Percentiles rank a stretch among this genome's conserved stretches.
Conservation (phyloP, 2,888 invertebrate species). For the Sarcophaga subvicina region DNA sequence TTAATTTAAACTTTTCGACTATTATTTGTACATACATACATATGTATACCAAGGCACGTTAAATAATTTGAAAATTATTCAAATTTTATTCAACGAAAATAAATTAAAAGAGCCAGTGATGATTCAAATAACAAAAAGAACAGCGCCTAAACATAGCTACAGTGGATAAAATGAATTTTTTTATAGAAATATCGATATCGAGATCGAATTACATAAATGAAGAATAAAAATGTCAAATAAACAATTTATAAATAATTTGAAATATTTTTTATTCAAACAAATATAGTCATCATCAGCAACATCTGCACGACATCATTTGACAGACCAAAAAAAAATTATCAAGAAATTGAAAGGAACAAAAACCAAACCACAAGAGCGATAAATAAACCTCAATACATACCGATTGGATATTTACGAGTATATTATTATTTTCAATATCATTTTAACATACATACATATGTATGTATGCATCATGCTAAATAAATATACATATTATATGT, state of each 20-base stretch:
- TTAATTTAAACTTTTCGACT: no score
- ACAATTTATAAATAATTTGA: slow-evolving; percentile 58
- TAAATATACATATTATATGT: no score
- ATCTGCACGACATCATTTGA: not conserved
- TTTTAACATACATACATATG: no score
- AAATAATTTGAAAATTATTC: slow-evolving; percentile 44
- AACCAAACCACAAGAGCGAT: slow-evolving; percentile 32
- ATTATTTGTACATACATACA: no score
- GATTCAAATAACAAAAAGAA: not conserved
- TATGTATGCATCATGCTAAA: not conserved
- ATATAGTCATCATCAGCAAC: slow-evolving; percentile 9
- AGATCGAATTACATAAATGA: not conserved
- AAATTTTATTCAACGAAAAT: slow-evolving; percentile 24
- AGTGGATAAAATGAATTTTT: no score
- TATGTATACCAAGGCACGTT: not conserved
- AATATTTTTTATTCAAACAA: slow-evolving; percentile 54
- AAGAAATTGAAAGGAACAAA: slow-evolving; percentile 16
- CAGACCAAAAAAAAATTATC: not conserved
- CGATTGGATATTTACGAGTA: not conserved
- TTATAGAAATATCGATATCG: no score
- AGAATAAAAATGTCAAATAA: slow-evolving; percentile 44
- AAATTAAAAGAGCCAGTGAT: not conserved
- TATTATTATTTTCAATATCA: not conserved
- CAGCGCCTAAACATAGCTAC: not conserved
- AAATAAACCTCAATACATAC: slow-evolving; percentile 22